Conservation (phyloP, 2,797 vertebrate genomes). For the Bovichtus diacanthus region DNA sequence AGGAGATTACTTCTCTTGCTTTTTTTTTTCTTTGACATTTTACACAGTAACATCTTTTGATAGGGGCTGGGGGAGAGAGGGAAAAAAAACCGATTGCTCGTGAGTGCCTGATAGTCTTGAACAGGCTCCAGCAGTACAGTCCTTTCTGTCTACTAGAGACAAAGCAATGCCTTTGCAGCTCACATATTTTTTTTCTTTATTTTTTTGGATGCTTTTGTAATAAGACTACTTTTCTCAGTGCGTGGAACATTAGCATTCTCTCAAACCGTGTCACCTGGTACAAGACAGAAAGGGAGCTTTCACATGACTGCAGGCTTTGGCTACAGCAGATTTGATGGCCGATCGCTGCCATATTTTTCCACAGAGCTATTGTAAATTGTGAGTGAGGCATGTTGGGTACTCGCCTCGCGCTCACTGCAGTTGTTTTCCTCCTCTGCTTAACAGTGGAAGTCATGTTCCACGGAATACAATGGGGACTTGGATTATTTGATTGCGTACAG, state of each 20-base stretch:
- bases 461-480: constrained; percentile 66
- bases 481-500: constrained; percentile 75
- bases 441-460: constrained; percentile 67
- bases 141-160: constrained; percentile 57
- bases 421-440: constrained; percentile 63
- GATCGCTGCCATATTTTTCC: constrained; percentile 67
- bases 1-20: constrained; percentile 80
- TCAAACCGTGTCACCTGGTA: constrained; percentile 70
- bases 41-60: constrained; percentile 83
- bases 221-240: constrained; percentile 81
- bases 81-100: constrained; percentile 47
- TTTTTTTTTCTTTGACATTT: constrained; percentile 82
- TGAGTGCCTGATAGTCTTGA: constrained; percentile 86
- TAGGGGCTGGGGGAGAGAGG: constrained; percentile 67
- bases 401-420: constrained; percentile 61
- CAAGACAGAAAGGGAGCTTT: constrained; percentile 64
- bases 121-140: constrained; percentile 68
- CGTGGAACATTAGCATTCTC: constrained; percentile 79
- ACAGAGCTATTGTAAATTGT: constrained; percentile 62
- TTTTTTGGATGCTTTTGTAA: constrained; percentile 85
- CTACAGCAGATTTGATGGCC: constrained; percentile 61
- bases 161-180: constrained; percentile 61
- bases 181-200: constrained; percentile 78
- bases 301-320: constrained; percentile 56
- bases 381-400: constrained; percentile 45